Percentiles rank a stretch among this genome's conserved stretches.
phyloP scores from a whole-genome alignment of 2,797 vertebrate species.

The Margarornis squamiger region DNA sequence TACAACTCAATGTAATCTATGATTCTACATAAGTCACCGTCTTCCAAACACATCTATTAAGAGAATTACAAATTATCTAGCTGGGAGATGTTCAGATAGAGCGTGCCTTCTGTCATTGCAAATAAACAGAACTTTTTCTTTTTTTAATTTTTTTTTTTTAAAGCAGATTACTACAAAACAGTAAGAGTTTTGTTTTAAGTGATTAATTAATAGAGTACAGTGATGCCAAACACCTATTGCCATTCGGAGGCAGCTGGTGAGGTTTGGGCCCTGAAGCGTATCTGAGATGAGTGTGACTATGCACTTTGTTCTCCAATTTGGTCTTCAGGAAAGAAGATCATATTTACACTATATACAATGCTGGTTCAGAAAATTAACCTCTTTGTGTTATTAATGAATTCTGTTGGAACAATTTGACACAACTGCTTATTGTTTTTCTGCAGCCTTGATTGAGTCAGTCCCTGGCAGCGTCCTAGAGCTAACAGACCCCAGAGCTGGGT shows the following conservation, averaged over 20 bases:
- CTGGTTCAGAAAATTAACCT: not conserved
- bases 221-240: not conserved
- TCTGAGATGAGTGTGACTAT: not conserved
- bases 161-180: not conserved
- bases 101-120: not conserved
- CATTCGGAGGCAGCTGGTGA: not conserved
- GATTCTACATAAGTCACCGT: not conserved
- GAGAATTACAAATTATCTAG: not conserved
- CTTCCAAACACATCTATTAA: not conserved
- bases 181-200: not conserved
- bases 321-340: not conserved
- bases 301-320: not conserved
- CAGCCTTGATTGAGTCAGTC: not conserved
- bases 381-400: not conserved
- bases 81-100: not conserved
- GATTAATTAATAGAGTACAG: not conserved
- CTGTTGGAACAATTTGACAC: not conserved
- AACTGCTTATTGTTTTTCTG: not conserved
- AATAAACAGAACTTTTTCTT: not conserved
- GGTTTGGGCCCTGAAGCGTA: not conserved
- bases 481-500: not conserved
- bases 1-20: not conserved
- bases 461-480: not conserved
- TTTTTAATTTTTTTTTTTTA: not conserved
- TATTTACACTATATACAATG: not conserved